Evolutionary conservation across 2,113 vertebrate genomes (phyloP), one percentile per base, ranked within the genome.

Genomic region (Steatornis caripensis): DNA sequence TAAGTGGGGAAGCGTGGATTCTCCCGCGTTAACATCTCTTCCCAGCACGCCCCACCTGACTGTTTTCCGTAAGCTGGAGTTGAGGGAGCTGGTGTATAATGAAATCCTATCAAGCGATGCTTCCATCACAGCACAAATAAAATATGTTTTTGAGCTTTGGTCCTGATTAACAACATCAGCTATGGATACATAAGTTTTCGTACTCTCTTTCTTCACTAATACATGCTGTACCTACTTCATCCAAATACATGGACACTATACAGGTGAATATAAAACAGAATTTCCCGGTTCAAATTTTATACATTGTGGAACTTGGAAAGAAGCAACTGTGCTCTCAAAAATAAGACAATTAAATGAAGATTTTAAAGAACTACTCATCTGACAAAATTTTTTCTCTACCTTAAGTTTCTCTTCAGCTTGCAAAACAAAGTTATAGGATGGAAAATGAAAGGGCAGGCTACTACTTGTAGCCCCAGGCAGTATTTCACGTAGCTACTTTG

Each of bases 131-230:
- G 53, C 66, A 68, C 7, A 76, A 39, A 43, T 48, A 68, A 83
- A 64, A 61, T 11, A 27, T 1, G 2, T 32, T 77, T 43, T 55
- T 81, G 85, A 55, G 37, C 30, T 55, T 53, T 69, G 24, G 14
- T 49, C 80, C 62, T 61, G 55, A 60, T 88, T 64, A 85, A 85
- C 46, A 54, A 21, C 26, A 61, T 64, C 32, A 53, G 19, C 30
- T 36, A 39, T 0, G 12, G 22, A 23, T 23, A 84, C 4, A 0
- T 1, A 51, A 29, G 24, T 69, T 62, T 69, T 55, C 36, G 43
- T 34, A 30, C 26, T 48, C 69, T 45, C 34, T 75, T 54, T 51
- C 78, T 89, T 89, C 46, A 84, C 20, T 18, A 58, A 57, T 9
- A 68, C 54, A 32, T 5, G 4, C 39, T 49, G 36, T 7, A 39